Percentiles rank a stretch among this genome's conserved stretches.
Evolutionary conservation across 53 echinoderm and acorn worm species (phyloP).

Genomic region (Holothuria scabra): DNA sequence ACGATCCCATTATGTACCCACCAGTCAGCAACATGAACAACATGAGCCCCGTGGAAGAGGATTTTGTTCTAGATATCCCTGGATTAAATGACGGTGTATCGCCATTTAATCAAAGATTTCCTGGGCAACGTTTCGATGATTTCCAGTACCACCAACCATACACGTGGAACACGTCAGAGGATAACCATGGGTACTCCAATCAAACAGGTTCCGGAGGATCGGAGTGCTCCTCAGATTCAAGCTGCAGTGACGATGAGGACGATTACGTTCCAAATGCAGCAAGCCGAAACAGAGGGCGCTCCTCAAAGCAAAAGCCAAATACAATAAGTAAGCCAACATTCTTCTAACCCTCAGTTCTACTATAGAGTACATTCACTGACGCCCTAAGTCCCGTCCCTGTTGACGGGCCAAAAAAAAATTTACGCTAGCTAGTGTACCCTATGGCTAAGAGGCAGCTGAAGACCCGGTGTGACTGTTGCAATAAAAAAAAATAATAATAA

Average conservation of each 20-base stretch:
- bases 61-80: neutral
- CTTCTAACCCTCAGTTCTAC: too few species aligned
- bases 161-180: neutral
- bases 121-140: too few species aligned
- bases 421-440: too few species aligned
- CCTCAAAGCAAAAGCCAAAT: too few species aligned
- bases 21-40: neutral
- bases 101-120: neutral
- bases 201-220: slow-evolving; percentile 13
- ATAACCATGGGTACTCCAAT: neutral
- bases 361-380: too few species aligned
- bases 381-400: too few species aligned
- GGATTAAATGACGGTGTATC: neutral
- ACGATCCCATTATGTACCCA: slow-evolving; percentile 21
- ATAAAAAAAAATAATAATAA: too few species aligned
- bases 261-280: neutral
- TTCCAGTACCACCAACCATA: slow-evolving; percentile 22
- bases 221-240: slow-evolving; percentile 1
- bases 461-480: too few species aligned
- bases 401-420: too few species aligned
- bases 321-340: too few species aligned
- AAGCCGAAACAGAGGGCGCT: too few species aligned
- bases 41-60: neutral
- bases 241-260: slow-evolving; percentile 15
- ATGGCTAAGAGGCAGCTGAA: too few species aligned